These are phyloP conservation scores for Drosophila prostipennis DNA, from an alignment of 2,888 invertebrate species.

Conservation along the genomic window DNA sequence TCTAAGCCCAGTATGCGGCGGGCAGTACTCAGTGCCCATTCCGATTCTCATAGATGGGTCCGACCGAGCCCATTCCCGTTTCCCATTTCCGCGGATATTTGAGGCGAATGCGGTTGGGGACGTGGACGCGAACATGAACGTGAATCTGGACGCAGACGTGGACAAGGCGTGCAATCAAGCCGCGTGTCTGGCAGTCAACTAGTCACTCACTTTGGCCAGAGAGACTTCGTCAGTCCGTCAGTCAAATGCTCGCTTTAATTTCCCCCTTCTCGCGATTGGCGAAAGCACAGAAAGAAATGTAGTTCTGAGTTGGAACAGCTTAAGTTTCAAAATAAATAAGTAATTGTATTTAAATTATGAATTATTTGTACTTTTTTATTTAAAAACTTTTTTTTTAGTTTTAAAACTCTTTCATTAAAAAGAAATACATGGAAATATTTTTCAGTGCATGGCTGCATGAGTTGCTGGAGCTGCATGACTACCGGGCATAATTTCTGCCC, in stretches of 20 bases:
- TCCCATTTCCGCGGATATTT: conserved; percentile 34
- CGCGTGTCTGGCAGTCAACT: conserved; percentile 49
- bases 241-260: conserved; percentile 69
- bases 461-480: conserved; percentile 69
- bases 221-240: conserved; percentile 55
- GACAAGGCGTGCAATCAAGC: conserved; percentile 64
- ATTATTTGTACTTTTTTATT: too few relatives aligned
- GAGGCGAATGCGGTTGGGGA: conserved; percentile 25
- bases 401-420: too few relatives aligned
- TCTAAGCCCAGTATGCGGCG: conserved; percentile 19
- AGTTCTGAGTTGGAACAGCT: background rate
- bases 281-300: conserved; percentile 40
- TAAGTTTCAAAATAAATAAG: too few relatives aligned
- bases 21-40: conserved; percentile 5
- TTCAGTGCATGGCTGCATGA: conserved; percentile 15
- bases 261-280: conserved; percentile 50
- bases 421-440: background rate
- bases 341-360: too few relatives aligned
- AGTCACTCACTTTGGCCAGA: conserved; percentile 45
- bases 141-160: conserved; percentile 21
- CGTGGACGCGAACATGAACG: conserved; percentile 32
- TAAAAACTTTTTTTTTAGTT: too few relatives aligned
- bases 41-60: conserved; percentile 14
- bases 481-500: conserved; percentile 80
- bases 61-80: conserved; percentile 38